phyloP scores from a whole-genome alignment of 2,113 vertebrate species.

The Dipodomys merriami region DNA sequence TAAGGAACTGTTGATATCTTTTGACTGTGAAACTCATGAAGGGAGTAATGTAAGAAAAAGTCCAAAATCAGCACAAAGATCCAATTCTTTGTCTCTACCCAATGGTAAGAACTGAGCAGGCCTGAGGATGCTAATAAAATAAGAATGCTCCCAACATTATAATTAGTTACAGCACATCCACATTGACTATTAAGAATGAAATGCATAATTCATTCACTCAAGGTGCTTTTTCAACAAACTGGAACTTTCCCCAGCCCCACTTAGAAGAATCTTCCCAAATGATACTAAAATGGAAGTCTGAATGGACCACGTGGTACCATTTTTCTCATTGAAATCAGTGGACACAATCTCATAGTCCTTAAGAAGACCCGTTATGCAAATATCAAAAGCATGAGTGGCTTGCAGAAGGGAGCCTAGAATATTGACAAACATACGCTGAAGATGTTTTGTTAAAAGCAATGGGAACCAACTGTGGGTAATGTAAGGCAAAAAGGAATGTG shows the following conservation, averaged over 20 bases:
- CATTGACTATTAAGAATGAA: not conserved
- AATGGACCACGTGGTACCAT: not conserved
- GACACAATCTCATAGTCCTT: not conserved
- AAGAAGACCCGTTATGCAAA: not conserved
- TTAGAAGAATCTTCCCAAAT: slow-evolving; percentile 8
- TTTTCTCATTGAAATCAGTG: not conserved
- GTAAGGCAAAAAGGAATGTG: not conserved
- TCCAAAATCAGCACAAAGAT: not conserved
- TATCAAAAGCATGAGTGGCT: not conserved
- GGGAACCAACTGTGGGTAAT: not conserved
- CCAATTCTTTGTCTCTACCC: not conserved
- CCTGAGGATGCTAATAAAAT: not conserved
- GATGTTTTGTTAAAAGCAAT: slow-evolving; percentile 10
- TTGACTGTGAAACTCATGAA: not conserved
- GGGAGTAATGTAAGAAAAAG: not conserved
- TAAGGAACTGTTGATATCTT: not conserved
- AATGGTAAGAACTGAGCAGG: not conserved
- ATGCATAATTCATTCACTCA: not conserved
- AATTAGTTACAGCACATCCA: not conserved
- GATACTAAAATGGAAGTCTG: not conserved
- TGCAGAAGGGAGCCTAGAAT: not conserved
- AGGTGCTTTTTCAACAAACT: slow-evolving; percentile 14
- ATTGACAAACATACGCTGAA: not conserved
- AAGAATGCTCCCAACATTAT: not conserved
- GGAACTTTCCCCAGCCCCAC: not conserved